Base-by-base conservation (phyloP, 2,797 vertebrate genomes). In the Hydrocynus forskahlii region DNA sequence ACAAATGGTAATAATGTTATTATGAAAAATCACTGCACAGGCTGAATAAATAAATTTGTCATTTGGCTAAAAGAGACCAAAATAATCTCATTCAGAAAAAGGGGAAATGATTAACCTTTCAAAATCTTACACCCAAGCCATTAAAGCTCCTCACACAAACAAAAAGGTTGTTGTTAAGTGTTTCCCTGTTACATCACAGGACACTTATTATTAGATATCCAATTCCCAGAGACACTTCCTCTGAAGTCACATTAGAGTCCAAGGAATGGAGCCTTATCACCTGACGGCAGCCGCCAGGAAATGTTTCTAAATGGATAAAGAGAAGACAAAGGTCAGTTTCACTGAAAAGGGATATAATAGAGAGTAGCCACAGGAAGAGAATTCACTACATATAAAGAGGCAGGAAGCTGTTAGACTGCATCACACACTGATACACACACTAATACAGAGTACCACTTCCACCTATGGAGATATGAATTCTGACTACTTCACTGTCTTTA, bases 141-240 rank as follows among this genome's bases (percentile, higher is more conserved):
- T 63, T 63, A 79, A 38, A 16, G 48, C 76, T 23, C 10, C 14
- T 66, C 35, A 19, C 63, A 66, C 35, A 40, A 66, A 35, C 29
- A 17, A 43, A 40, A 67, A 40, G 38, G 19, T 4, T 50, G 48
- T 25, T 21, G 7, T 52, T 12, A 16, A 70, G 62, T 12, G 77
- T 73, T 57, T 72, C 71, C 29, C 69, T 13, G 40, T 83, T 78
- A 60, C 63, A 54, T 80, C 79, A 81, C 70, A 80, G 7, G 62
- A 64, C 38, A 55, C 48, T 71, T 80, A 77, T 80, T 74, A 83
- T 79, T 83, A 76, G 71, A 59, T 6, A 54, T 38, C 13, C 70
- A 63, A n/a, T 25, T 50, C 69, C 43, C n/a, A 14, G 23, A 62
- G 60, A 57, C 48, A 35, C 81, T 59, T 80, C 76, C 78, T 78